Evolutionary conservation across 2,888 invertebrate genomes (phyloP).

Genomic region (Lordiphosa fenestrarum): DNA sequence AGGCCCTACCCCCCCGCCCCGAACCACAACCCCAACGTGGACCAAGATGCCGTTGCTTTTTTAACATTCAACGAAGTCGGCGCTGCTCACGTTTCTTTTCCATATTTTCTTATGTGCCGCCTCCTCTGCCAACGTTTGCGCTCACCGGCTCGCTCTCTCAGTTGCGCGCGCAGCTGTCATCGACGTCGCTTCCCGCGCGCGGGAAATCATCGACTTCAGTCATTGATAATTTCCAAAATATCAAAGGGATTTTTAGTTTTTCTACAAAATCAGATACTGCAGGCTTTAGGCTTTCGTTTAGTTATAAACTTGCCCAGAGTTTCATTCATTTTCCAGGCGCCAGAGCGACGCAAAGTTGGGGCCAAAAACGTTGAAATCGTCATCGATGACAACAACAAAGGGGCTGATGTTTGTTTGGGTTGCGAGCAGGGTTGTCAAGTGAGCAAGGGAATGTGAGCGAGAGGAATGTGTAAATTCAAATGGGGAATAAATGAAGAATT

Average conservation of each 20-base stretch:
- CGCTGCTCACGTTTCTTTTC: conserved; percentile 32
- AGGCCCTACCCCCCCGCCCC: too few species aligned
- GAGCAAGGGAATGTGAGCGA: not conserved
- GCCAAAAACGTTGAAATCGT: conserved; percentile 58
- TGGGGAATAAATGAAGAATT: not conserved
- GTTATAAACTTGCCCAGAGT: conserved; percentile 22
- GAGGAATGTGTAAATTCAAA: conserved; percentile 3
- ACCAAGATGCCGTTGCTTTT: conserved; percentile 32
- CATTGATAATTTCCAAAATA: conserved; percentile 50
- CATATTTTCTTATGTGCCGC: conserved; percentile 10
- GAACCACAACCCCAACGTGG: not conserved
- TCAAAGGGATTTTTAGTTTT: conserved; percentile 55
- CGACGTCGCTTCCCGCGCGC: conserved; percentile 77
- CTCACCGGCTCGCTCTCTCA: conserved; percentile 24
- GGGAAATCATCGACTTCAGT: conserved; percentile 71
- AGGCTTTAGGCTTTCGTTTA: conserved; percentile 46
- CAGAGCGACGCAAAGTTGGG: conserved; percentile 50
- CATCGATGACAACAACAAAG: conserved; percentile 68
- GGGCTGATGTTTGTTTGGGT: conserved; percentile 57
- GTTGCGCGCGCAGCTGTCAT: conserved; percentile 53
- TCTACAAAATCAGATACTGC: conserved; percentile 66
- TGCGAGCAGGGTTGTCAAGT: conserved; percentile 61
- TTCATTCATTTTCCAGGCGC: conserved; percentile 59
- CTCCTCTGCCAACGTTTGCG: conserved; percentile 13
- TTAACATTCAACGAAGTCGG: conserved; percentile 31